phyloP scores from a whole-genome alignment of 2,888 invertebrate species.

The Morpho helenor region DNA sequence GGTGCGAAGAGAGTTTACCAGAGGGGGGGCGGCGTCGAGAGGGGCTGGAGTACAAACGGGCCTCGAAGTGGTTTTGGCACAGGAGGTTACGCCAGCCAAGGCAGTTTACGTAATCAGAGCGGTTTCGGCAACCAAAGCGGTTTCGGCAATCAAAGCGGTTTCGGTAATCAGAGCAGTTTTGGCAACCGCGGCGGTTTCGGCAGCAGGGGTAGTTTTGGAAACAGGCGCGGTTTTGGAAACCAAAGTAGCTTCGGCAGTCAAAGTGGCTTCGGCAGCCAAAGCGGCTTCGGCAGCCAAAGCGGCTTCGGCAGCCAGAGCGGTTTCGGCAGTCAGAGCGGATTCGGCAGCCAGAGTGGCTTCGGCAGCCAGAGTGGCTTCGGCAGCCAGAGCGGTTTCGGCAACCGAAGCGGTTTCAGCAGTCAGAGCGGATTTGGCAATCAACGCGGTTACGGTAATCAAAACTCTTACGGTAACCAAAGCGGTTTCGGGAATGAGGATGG shows the following conservation, averaged over 20 bases:
- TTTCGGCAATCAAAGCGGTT: conserved; percentile 34
- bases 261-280: too few species aligned
- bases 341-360: conserved; percentile 36
- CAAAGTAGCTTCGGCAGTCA: conserved; percentile 35
- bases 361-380: conserved; percentile 26
- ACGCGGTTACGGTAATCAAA: conserved; percentile 26
- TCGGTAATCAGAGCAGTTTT: conserved; percentile 34
- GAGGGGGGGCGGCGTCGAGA: conserved; percentile 13
- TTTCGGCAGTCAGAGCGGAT: conserved; percentile 31
- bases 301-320: neutral
- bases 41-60: conserved; percentile 59
- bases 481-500: conserved; percentile 31
- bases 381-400: conserved; percentile 21
- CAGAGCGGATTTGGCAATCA: conserved; percentile 31
- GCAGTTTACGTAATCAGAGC: conserved; percentile 26
- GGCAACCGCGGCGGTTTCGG: conserved; percentile 12
- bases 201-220: conserved; percentile 31
- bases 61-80: conserved; percentile 41
- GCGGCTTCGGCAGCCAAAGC: conserved; percentile 26
- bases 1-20: conserved; percentile 63
- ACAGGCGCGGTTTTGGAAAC: conserved; percentile 30
- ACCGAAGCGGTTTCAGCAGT: conserved; percentile 32
- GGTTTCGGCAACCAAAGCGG: conserved; percentile 30
- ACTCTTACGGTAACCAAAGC: conserved; percentile 34
- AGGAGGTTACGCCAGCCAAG: conserved; percentile 17